Conservation (phyloP, 2,113 vertebrate species). For the Xerus inauris region DNA sequence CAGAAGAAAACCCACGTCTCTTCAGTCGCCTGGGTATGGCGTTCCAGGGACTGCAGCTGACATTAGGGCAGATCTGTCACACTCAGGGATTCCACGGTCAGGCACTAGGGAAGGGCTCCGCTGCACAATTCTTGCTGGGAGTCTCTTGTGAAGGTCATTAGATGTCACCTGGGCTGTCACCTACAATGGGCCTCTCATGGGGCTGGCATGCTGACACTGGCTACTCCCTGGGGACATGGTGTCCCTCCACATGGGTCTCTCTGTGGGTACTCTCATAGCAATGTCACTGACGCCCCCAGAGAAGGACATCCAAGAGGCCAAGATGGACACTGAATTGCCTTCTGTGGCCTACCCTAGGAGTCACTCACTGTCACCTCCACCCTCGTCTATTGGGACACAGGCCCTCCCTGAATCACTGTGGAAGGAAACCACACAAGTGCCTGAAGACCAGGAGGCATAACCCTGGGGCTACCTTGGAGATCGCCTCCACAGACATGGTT, state of each 20-base stretch:
- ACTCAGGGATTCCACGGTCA: too few relatives aligned
- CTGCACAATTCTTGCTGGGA: background rate
- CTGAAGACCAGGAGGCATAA: background rate
- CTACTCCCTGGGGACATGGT: background rate
- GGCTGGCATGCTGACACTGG: background rate
- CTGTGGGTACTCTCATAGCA: background rate
- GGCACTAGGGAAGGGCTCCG: background rate
- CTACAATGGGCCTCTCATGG: too few relatives aligned
- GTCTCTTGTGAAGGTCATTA: background rate
- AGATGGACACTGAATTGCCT: background rate
- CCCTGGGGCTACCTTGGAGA: background rate
- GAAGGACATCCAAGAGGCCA: background rate
- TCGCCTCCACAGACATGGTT: background rate
- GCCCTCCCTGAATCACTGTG: background rate
- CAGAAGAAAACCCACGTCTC: background rate
- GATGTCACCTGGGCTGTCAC: background rate
- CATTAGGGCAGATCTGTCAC: background rate
- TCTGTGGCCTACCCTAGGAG: background rate
- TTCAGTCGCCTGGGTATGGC: too few relatives aligned
- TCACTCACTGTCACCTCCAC: background rate
- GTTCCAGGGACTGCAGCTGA: background rate
- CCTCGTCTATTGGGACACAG: background rate
- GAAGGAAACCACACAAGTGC: accelerated
- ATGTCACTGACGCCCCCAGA: background rate
- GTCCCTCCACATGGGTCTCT: background rate